Evolutionary conservation across 1,140 invertebrate genomes (phyloP).

Genomic region (Mya arenaria): DNA sequence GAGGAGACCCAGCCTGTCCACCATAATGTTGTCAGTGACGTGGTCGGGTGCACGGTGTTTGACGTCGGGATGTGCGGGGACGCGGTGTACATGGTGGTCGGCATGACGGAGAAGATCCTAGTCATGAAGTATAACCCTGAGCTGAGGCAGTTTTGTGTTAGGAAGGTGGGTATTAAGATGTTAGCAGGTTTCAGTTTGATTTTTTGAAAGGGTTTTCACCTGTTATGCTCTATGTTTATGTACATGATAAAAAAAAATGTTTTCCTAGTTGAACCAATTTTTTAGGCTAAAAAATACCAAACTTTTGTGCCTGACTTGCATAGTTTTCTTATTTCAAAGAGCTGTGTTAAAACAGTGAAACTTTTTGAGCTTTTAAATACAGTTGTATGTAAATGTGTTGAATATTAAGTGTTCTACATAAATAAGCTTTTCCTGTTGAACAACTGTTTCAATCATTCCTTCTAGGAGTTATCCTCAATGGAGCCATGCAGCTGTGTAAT

Average conservation of each 20-base stretch:
- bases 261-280: too few species aligned
- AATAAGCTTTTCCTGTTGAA: too few species aligned
- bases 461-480: slow-evolving; percentile 86
- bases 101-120: slow-evolving; percentile 85
- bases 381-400: neutral
- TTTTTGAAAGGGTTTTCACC: too few species aligned
- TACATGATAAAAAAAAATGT: too few species aligned
- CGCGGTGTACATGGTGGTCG: slow-evolving; percentile 84
- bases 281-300: too few species aligned
- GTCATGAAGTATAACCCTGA: slow-evolving; percentile 78
- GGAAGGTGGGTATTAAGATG: slow-evolving; percentile 76
- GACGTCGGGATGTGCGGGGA: slow-evolving; percentile 80
- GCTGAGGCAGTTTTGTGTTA: slow-evolving; percentile 74
- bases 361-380: too few species aligned
- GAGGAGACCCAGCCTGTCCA: slow-evolving; percentile 83
- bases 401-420: too few species aligned
- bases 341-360: too few species aligned
- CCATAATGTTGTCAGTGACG: slow-evolving; percentile 81
- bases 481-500: slow-evolving; percentile 89
- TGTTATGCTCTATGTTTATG: too few species aligned
- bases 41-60: slow-evolving; percentile 86
- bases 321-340: neutral
- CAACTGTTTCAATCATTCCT: slow-evolving; percentile 65
- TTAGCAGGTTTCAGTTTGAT: too few species aligned
- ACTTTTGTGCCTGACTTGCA: neutral